These are phyloP conservation scores for Spisula solida DNA, from an alignment of 2,888 invertebrate genomes.

Conservation along the genomic window DNA sequence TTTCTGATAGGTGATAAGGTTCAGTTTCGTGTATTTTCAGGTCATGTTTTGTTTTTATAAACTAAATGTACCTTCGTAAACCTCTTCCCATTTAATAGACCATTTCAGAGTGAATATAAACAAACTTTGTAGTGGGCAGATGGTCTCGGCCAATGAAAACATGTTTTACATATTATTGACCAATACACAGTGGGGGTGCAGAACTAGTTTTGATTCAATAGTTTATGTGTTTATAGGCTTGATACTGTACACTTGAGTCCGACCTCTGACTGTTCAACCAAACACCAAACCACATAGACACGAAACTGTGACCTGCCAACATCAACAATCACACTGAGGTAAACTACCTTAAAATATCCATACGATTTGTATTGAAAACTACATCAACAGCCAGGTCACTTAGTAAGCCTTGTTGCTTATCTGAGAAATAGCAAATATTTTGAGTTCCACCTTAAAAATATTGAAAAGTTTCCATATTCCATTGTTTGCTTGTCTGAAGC, in stretches of 20 bases:
- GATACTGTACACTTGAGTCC: neutral
- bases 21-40: neutral
- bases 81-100: neutral
- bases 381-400: neutral
- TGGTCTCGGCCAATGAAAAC: too few species aligned
- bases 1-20: neutral
- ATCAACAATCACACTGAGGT: slow-evolving; percentile 8
- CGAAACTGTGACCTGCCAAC: neutral
- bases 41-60: neutral
- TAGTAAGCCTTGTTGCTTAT: neutral
- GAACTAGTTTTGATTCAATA: too few species aligned
- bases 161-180: too few species aligned
- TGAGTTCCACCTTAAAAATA: neutral
- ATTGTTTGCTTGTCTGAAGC: neutral
- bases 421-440: neutral
- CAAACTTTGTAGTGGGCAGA: too few species aligned
- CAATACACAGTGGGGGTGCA: too few species aligned
- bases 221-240: too few species aligned
- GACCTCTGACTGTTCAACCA: slow-evolving; percentile 1
- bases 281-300: neutral
- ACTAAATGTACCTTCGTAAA: neutral
- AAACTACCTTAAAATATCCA: neutral
- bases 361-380: neutral
- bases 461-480: neutral
- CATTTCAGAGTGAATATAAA: neutral